Percentiles rank a stretch among this genome's conserved stretches.
These are phyloP conservation scores for Panthera tigris DNA, from an alignment of 2,113 vertebrate genomes.

Conservation along the genomic window DNA sequence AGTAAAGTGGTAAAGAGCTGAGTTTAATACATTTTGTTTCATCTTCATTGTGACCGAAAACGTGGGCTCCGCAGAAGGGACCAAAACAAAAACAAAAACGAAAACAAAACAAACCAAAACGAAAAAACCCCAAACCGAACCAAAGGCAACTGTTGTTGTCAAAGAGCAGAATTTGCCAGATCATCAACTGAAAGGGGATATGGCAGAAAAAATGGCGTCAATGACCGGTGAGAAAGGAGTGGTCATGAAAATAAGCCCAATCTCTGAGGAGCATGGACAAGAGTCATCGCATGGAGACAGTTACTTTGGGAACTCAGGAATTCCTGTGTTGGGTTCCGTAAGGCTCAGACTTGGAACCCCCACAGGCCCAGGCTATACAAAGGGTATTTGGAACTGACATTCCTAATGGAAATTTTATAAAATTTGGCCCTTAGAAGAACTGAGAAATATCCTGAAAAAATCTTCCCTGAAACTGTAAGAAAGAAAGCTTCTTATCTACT, in stretches of 20 bases:
- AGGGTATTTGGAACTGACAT: constrained; percentile 72
- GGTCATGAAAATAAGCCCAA: constrained; percentile 69
- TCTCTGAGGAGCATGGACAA: constrained; percentile 47
- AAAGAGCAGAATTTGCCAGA: constrained; percentile 68
- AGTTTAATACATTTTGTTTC: constrained; percentile 68
- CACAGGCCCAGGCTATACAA: constrained; percentile 70
- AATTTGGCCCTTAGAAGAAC: constrained; percentile 79
- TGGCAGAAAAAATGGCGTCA: constrained; percentile 48
- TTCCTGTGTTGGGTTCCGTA: constrained; percentile 54
- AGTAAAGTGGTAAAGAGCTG: constrained; percentile 79
- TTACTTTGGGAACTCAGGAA: constrained; percentile 64
- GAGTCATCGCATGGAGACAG: constrained; percentile 51
- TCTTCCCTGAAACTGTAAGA: constrained; percentile 77
- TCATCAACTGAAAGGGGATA: constrained; percentile 68
- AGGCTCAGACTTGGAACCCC: constrained; percentile 67
- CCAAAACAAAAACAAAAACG: neutral
- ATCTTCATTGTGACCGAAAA: constrained; percentile 71
- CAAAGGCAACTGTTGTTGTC: constrained; percentile 28
- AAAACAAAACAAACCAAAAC: neutral
- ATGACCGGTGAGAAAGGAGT: constrained; percentile 66
- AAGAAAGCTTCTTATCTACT: constrained; percentile 71
- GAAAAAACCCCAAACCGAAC: neutral
- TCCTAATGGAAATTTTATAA: constrained; percentile 73
- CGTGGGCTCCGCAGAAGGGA: constrained; percentile 45
- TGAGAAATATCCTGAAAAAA: constrained; percentile 80